A percentile compares a stretch with the other conserved stretches of the same genome.
phyloP scores from a whole-genome alignment of 1,140 invertebrate genomes.

The Drosophila saltans region DNA sequence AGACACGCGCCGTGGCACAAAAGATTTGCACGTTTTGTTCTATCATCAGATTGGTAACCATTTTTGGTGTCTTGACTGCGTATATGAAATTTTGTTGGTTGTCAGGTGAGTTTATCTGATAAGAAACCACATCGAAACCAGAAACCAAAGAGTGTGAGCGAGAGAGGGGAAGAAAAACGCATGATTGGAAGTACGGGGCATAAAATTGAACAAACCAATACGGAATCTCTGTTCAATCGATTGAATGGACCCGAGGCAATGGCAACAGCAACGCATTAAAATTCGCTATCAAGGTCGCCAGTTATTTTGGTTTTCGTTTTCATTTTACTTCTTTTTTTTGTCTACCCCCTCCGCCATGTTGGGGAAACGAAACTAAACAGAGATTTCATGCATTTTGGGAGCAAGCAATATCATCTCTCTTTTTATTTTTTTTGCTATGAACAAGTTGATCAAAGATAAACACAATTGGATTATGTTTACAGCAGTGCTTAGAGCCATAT shows the following conservation, averaged over 20 bases:
- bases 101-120: constrained; percentile 7
- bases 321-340: neutral
- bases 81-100: neutral
- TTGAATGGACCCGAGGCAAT: constrained; percentile 58
- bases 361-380: constrained; percentile 48
- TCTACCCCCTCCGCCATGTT: neutral
- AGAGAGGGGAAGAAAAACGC: neutral
- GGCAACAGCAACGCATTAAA: constrained; percentile 61
- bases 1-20: constrained; percentile 58
- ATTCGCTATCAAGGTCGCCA: constrained; percentile 66
- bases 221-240: constrained; percentile 59
- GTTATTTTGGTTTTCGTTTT: constrained; percentile 38
- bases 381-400: constrained; percentile 42
- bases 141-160: constrained; percentile 20
- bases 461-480: constrained; percentile 31
- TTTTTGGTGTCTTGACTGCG: constrained; percentile 40
- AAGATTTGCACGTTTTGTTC: constrained; percentile 61
- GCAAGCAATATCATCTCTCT: constrained; percentile 10
- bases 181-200: constrained; percentile 20
- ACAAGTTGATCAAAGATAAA: constrained; percentile 28
- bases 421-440: constrained; percentile 1
- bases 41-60: constrained; percentile 40
- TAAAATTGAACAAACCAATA: constrained; percentile 30
- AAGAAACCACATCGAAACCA: constrained; percentile 35
- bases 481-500: constrained; percentile 31